phyloP scores from a whole-genome alignment of 2,113 vertebrate genomes.

The Siniperca chuatsi region DNA sequence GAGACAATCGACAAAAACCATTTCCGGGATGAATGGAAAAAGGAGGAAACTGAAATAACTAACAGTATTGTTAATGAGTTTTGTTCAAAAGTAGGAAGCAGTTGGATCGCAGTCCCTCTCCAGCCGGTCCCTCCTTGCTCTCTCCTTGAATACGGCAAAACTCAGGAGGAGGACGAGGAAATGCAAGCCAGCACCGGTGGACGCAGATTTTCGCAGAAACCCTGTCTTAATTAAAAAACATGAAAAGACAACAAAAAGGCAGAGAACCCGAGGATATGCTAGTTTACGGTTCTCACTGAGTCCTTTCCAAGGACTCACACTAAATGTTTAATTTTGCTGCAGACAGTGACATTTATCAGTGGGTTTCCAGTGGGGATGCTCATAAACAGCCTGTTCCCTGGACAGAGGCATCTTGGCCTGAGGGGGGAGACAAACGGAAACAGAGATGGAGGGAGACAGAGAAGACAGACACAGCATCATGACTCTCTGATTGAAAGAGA shows the following conservation, averaged over 20 bases:
- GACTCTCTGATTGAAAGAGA: constrained; percentile 40
- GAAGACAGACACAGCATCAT: constrained; percentile 14
- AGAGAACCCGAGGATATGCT: constrained; percentile 58
- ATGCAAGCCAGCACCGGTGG: constrained; percentile 56
- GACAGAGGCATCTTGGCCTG: constrained; percentile 55
- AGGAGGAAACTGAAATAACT: constrained; percentile 42
- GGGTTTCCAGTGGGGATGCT: constrained; percentile 64
- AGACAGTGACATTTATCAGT: constrained; percentile 70
- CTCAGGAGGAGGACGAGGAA: constrained; percentile 51
- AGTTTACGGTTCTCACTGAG: constrained; percentile 49
- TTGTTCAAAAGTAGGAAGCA: constrained; percentile 43
- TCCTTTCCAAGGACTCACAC: constrained; percentile 68
- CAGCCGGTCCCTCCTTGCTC: constrained; percentile 28
- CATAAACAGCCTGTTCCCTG: constrained; percentile 64
- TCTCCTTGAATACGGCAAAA: constrained; percentile 56
- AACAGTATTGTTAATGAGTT: constrained; percentile 50
- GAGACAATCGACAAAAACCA: constrained; percentile 43
- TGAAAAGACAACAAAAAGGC: constrained; percentile 55
- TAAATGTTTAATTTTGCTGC: constrained; percentile 78
- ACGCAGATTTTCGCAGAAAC: constrained; percentile 56
- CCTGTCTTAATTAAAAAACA: constrained; percentile 74
- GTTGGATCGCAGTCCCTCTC: constrained; percentile 41
- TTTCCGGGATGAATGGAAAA: constrained; percentile 50
- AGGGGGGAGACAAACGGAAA: constrained; percentile 34
- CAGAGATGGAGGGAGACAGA: constrained; percentile 43